Percentiles rank a stretch among this genome's conserved stretches.
Conservation (phyloP, 2,113 vertebrate genomes). For the Sorex araneus region DNA sequence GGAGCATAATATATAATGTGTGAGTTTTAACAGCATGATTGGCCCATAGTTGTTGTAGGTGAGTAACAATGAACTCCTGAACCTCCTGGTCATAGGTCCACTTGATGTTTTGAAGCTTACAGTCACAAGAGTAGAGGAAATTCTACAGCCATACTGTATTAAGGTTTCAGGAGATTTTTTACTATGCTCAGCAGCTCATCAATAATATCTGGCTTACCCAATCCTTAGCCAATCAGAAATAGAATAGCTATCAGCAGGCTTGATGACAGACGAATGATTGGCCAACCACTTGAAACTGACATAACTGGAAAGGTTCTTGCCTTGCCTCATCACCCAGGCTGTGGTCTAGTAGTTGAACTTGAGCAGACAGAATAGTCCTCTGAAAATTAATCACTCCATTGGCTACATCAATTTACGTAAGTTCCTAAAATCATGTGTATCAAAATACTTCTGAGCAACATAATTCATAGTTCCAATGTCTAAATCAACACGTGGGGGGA, state of each 20-base stretch:
- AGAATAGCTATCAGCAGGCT: constrained; percentile 97
- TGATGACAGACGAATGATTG: constrained; percentile 98
- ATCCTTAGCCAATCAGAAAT: constrained; percentile 95
- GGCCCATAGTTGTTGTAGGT: constrained; percentile 95
- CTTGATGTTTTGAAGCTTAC: constrained; percentile 92
- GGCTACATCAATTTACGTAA: constrained; percentile 98
- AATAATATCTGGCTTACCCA: constrained; percentile 93
- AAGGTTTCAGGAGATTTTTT: constrained; percentile 95
- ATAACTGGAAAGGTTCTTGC: constrained; percentile 90
- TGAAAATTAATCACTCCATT: constrained; percentile 96
- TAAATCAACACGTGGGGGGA: constrained; percentile 92
- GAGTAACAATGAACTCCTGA: constrained; percentile 89
- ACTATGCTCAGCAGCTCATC: constrained; percentile 93
- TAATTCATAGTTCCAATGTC: constrained; percentile 92
- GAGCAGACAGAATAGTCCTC: constrained; percentile 93
- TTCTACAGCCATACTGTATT: constrained; percentile 99
- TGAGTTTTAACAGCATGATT: constrained; percentile 92
- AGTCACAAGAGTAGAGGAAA: constrained; percentile 95
- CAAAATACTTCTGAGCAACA: constrained; percentile 92
- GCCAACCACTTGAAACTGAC: constrained; percentile 94
- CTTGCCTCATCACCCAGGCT: constrained; percentile 41
- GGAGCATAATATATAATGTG: constrained; percentile 92
- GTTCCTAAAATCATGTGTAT: constrained; percentile 97
- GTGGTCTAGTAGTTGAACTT: constrained; percentile 86
- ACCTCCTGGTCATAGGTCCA: constrained; percentile 93